These are phyloP conservation scores for Agapornis roseicollis DNA, from an alignment of 2,113 vertebrate genomes.

Conservation along the genomic window DNA sequence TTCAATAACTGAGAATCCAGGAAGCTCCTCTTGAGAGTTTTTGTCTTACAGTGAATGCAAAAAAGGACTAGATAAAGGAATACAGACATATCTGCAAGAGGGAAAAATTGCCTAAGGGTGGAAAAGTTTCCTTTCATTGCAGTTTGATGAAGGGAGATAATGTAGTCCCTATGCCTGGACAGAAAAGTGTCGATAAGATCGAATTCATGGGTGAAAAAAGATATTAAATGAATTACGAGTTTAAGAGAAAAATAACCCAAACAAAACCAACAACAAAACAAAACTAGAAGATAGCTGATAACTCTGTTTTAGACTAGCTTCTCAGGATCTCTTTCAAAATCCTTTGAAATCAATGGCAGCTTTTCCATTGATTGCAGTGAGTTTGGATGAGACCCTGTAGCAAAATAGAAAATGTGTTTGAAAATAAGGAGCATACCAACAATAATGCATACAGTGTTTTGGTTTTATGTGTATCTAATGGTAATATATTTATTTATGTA, in stretches of 20 bases:
- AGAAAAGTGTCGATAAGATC: neutral
- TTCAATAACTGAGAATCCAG: conserved; percentile 34
- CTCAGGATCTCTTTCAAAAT: neutral
- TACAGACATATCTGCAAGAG: neutral
- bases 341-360: neutral
- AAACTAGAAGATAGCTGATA: neutral
- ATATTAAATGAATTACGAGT: neutral
- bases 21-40: conserved; percentile 18
- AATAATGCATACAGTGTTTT: neutral
- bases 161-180: neutral
- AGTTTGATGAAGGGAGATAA: conserved; percentile 7
- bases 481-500: neutral
- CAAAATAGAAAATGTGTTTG: neutral
- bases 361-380: neutral
- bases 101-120: neutral
- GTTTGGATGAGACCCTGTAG: neutral
- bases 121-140: conserved; percentile 1
- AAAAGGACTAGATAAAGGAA: neutral
- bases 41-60: conserved; percentile 24
- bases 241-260: neutral
- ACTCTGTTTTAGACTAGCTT: neutral
- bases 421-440: neutral
- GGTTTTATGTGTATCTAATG: neutral
- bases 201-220: neutral
- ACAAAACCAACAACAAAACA: neutral